Percentiles rank a stretch among this genome's conserved stretches.
phyloP scores from a whole-genome alignment of 2,797 vertebrate genomes.

The Anisognathus igniventris region DNA sequence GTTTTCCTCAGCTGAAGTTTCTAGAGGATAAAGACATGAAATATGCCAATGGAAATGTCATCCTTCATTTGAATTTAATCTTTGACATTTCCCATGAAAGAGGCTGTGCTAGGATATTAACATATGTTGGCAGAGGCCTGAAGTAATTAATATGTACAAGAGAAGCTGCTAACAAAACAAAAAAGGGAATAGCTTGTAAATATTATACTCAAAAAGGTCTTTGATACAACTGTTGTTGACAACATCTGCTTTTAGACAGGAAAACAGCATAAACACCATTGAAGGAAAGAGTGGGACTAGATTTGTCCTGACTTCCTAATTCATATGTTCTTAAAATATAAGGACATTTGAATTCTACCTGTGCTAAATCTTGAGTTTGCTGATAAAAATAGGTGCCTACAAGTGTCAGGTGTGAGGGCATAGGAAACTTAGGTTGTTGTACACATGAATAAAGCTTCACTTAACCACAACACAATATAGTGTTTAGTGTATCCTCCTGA shows the following conservation, averaged over 20 bases:
- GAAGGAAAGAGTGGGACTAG: background rate
- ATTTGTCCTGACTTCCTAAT: background rate
- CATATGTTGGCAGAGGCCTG: background rate
- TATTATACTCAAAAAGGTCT: background rate
- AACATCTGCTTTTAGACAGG: background rate
- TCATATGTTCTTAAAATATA: background rate
- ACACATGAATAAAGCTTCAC: background rate
- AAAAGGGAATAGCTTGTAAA: constrained; percentile 41
- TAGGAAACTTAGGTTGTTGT: fast-evolving
- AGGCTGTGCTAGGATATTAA: background rate
- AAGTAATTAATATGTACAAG: constrained; percentile 38
- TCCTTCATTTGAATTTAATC: constrained; percentile 30
- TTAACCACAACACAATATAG: background rate
- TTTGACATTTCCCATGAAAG: constrained; percentile 43
- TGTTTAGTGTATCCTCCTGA: background rate
- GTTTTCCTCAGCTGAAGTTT: background rate
- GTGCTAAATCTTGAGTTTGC: background rate
- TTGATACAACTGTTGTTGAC: background rate
- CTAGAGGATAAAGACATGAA: background rate
- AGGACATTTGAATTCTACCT: background rate
- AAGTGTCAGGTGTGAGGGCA: background rate
- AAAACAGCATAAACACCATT: background rate
- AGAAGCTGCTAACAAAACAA: constrained; percentile 30
- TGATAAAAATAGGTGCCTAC: background rate
- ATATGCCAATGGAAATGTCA: constrained; percentile 12